Evolutionary conservation across 2,797 vertebrate species (phyloP).

Genomic region (Gephyroberyx darwinii): DNA sequence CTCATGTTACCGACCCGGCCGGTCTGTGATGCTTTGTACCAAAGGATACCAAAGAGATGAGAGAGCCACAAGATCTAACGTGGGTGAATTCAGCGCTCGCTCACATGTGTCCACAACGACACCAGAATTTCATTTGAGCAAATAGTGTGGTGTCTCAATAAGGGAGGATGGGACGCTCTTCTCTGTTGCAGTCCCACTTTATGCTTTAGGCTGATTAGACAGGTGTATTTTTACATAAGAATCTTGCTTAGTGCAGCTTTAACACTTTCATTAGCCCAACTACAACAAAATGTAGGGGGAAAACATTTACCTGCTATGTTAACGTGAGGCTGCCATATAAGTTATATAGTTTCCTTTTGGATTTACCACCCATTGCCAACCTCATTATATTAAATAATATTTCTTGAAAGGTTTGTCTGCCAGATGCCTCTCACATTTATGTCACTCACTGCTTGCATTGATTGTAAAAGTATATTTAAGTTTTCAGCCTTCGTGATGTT

Average conservation of each 20-base stretch:
- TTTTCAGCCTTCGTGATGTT: not conserved
- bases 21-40: too few relatives aligned
- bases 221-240: not conserved
- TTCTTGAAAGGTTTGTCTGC: slow-evolving; percentile 3
- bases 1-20: too few relatives aligned
- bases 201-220: not conserved
- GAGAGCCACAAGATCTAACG: slow-evolving; percentile 18
- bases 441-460: not conserved
- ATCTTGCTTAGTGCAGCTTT: not conserved
- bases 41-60: slow-evolving; percentile 19
- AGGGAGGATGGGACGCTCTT: slow-evolving; percentile 1
- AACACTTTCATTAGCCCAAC: slow-evolving; percentile 12
- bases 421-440: not conserved
- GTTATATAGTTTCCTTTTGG: not conserved
- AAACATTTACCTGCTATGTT: slow-evolving; percentile 15
- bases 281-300: too few relatives aligned
- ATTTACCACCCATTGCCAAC: slow-evolving; percentile 10
- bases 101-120: not conserved
- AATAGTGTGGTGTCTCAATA: not conserved
- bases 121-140: too few relatives aligned
- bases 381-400: not conserved
- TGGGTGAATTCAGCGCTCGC: not conserved
- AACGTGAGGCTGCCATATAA: slow-evolving; percentile 11
- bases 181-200: not conserved
- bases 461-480: not conserved